Conservation (phyloP, 30 jellyfish, hydroid and myxozoan species). For the Mastigias papua region DNA sequence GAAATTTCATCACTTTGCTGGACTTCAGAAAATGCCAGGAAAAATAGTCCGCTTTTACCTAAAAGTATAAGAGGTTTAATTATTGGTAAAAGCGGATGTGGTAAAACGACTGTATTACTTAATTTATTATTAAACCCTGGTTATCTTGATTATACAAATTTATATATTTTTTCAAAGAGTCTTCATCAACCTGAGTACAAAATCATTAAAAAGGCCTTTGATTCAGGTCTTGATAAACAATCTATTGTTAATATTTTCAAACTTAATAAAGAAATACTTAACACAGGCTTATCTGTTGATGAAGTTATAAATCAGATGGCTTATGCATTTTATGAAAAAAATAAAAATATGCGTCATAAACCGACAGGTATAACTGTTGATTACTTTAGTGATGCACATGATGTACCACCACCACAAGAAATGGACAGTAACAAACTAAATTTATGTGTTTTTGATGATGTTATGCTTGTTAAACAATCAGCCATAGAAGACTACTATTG, state of each 20-base stretch:
- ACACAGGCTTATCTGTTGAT: neutral
- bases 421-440: neutral
- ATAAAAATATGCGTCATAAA: neutral
- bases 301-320: neutral
- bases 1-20: no score
- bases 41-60: constrained; percentile 10
- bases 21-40: no score
- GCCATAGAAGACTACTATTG: neutral
- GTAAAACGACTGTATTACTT: constrained; percentile 15
- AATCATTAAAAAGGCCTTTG: neutral
- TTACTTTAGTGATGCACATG: neutral
- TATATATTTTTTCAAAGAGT: neutral
- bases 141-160: neutral
- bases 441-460: neutral
- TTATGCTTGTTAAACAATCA: neutral
- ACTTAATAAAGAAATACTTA: no score
- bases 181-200: constrained; percentile 18
- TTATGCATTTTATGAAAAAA: neutral
- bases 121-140: neutral
- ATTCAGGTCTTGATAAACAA: no score
- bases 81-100: constrained; percentile 22
- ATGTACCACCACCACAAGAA: neutral
- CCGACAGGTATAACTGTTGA: neutral
- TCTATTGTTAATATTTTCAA: neutral
- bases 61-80: neutral